Percentiles rank a stretch among this genome's conserved stretches.
Conservation (phyloP, 2,888 invertebrate genomes). For the Cataglyphis rosenhaueri region DNA sequence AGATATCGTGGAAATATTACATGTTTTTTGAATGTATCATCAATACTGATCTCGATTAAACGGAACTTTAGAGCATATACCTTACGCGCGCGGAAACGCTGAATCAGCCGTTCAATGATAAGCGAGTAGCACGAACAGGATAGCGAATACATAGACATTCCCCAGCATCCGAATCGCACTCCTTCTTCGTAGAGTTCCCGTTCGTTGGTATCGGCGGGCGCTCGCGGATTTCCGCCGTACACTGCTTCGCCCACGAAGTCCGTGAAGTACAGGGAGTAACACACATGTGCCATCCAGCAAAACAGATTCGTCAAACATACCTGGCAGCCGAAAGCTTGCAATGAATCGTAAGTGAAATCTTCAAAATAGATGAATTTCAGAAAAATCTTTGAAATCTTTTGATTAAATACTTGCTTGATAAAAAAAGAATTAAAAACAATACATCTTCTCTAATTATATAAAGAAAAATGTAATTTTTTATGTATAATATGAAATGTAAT, state of each 20-base stretch:
- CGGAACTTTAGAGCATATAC: not conserved
- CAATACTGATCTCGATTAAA: not conserved
- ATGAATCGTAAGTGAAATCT: not conserved
- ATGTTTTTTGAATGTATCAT: no score
- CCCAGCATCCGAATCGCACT: constrained; percentile 97
- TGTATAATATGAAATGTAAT: no score
- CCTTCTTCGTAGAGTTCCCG: constrained; percentile 94
- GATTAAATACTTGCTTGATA: not conserved
- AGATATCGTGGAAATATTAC: not conserved
- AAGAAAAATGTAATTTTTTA: not conserved
- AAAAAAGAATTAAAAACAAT: not conserved
- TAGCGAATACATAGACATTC: constrained; percentile 98
- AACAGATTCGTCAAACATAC: constrained; percentile 96
- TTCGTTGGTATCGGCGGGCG: constrained; percentile 88
- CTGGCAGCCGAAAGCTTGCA: not conserved
- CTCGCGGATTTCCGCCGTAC: constrained; percentile 95
- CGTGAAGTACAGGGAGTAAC: constrained; percentile 98
- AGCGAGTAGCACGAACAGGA: constrained; percentile 97
- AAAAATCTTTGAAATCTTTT: not conserved
- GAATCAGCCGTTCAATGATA: constrained; percentile 94
- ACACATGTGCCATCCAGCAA: constrained; percentile 99
- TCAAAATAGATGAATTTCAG: not conserved
- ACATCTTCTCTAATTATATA: not conserved
- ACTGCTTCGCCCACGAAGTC: constrained; percentile 98
- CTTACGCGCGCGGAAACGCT: constrained; percentile 85